Evolutionary conservation across 2,888 invertebrate species (phyloP).

Genomic region (Acronicta leporina): DNA sequence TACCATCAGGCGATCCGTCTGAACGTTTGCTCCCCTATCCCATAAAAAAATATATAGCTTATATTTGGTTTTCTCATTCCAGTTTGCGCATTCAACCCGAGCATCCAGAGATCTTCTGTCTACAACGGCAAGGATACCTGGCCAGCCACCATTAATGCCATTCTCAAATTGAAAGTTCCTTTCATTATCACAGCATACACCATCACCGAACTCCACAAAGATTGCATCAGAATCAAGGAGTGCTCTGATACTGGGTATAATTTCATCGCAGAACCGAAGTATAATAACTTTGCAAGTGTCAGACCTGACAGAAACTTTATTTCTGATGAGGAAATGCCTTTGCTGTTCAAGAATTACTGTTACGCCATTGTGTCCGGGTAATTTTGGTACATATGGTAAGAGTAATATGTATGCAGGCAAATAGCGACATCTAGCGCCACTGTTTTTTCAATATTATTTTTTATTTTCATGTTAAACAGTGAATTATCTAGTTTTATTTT

Average conservation of each 20-base stretch:
- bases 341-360: constrained; percentile 93
- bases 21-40: too few relatives aligned
- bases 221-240: constrained; percentile 88
- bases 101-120: constrained; percentile 91
- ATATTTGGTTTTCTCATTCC: constrained; percentile 51
- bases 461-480: not conserved
- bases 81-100: constrained; percentile 93
- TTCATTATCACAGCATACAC: constrained; percentile 92
- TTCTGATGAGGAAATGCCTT: constrained; percentile 91
- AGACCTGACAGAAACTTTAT: constrained; percentile 93
- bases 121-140: constrained; percentile 91
- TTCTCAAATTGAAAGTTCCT: constrained; percentile 88
- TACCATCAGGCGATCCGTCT: too few relatives aligned
- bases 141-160: constrained; percentile 90
- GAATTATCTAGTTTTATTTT: not conserved
- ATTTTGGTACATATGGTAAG: constrained; percentile 7
- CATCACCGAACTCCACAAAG: constrained; percentile 90
- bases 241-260: constrained; percentile 83
- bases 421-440: not conserved
- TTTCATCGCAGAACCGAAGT: constrained; percentile 86
- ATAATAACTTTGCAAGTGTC: constrained; percentile 91
- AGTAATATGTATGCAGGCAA: not conserved
- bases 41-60: not conserved
- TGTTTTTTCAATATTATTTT: not conserved
- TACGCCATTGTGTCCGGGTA: constrained; percentile 85